phyloP scores from a whole-genome alignment of 2,888 invertebrate species.

The Aleiodes alternator region DNA sequence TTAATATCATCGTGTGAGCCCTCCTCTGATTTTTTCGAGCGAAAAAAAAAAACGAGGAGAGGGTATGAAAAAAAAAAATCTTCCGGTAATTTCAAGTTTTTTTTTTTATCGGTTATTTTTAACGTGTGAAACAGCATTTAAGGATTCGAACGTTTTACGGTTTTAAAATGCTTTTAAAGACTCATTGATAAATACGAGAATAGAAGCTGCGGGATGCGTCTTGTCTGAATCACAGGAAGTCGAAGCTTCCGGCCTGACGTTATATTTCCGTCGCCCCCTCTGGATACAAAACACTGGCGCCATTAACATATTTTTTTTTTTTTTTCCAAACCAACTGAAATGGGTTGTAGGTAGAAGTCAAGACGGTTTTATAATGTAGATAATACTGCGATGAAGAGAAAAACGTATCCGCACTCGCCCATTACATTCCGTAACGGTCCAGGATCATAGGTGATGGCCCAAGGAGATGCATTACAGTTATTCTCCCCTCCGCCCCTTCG shows the following conservation, averaged over 20 bases:
- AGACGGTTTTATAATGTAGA: conserved; percentile 15
- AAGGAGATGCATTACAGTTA: conserved; percentile 69
- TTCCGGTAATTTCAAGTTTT: conserved; percentile 1
- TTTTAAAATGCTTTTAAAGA: conserved; percentile 3
- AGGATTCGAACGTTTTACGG: background rate
- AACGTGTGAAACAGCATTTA: background rate
- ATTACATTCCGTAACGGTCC: conserved; percentile 68
- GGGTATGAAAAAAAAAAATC: background rate
- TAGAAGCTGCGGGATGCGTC: conserved; percentile 51
- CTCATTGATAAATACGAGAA: conserved; percentile 47
- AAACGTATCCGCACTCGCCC: conserved; percentile 39
- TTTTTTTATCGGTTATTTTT: conserved; percentile 5
- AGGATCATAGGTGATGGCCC: conserved; percentile 69
- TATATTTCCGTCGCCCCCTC: conserved; percentile 50
- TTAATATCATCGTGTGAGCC: conserved; percentile 11
- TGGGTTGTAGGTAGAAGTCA: conserved; percentile 25
- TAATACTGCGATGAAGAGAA: conserved; percentile 4
- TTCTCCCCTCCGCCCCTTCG: conserved; percentile 38
- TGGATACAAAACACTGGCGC: conserved; percentile 6
- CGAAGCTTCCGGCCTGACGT: conserved; percentile 52
- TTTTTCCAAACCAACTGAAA: background rate
- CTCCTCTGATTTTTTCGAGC: background rate
- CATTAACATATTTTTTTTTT: conserved; percentile 6
- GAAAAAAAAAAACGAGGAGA: conserved; percentile 1
- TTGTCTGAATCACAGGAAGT: conserved; percentile 53